phyloP scores from a whole-genome alignment of 2,113 vertebrate species.

The Daboia siamensis region DNA sequence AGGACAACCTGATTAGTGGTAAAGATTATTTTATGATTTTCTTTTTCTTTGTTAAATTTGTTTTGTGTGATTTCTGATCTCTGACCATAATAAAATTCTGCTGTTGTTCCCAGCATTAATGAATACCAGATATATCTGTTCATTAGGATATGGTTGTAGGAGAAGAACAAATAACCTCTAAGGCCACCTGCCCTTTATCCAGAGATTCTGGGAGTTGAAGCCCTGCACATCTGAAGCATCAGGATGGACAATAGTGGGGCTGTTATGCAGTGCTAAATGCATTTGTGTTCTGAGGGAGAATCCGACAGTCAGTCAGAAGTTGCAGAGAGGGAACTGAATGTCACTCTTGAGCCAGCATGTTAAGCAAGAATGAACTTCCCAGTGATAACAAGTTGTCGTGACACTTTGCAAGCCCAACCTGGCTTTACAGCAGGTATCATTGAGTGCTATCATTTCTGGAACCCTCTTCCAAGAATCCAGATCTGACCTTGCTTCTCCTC shows the following conservation, averaged over 20 bases:
- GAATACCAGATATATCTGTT: not conserved
- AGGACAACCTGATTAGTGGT: not conserved
- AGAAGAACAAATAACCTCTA: not conserved
- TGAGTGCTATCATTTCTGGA: not conserved
- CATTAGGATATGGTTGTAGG: not conserved
- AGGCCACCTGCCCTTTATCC: not conserved
- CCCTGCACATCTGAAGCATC: not conserved
- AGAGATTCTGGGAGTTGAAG: not conserved
- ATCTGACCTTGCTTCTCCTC: not conserved
- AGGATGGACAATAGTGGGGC: not conserved
- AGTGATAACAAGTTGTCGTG: not conserved
- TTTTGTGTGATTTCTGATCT: not conserved
- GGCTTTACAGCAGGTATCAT: not conserved
- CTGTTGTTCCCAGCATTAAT: not conserved
- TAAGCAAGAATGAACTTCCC: not conserved
- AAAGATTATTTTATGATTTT: not conserved
- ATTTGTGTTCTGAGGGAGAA: not conserved
- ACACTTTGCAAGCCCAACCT: not conserved
- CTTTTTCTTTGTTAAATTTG: not conserved
- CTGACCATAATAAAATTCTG: not conserved
- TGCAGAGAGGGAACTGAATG: not conserved
- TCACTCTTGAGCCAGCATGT: rapidly evolving
- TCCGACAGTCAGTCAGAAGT: not conserved
- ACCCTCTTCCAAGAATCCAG: not conserved
- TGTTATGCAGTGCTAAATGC: not conserved